Percentiles rank a stretch among this genome's conserved stretches.
Conservation (phyloP, 2,888 invertebrate species). For the Aplocera efformata region DNA sequence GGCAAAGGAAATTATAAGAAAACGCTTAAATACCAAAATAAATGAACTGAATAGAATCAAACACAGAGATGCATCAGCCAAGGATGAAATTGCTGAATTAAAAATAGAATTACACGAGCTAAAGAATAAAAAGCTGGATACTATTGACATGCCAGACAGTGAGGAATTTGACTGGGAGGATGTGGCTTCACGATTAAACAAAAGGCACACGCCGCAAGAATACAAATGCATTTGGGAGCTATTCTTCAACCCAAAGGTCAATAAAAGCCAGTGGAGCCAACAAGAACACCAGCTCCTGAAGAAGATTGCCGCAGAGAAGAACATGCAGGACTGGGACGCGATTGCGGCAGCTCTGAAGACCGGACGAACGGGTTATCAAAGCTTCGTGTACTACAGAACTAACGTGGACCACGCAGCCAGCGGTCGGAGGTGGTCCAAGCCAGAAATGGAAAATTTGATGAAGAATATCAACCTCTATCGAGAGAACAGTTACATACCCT, state of each 20-base stretch:
- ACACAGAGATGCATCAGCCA: slow-evolving; percentile 10
- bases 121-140: slow-evolving; percentile 38
- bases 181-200: slow-evolving; percentile 66
- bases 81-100: slow-evolving; percentile 33
- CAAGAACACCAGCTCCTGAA: slow-evolving; percentile 49
- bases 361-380: slow-evolving; percentile 84
- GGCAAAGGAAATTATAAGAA: slow-evolving; percentile 41
- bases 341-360: slow-evolving; percentile 81
- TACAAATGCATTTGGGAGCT: slow-evolving; percentile 87
- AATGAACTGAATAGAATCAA: slow-evolving; percentile 32
- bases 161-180: slow-evolving; percentile 81
- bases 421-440: slow-evolving; percentile 81
- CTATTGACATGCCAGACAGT: slow-evolving; percentile 53
- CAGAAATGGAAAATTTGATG: slow-evolving; percentile 84
- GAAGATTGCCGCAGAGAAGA: slow-evolving; percentile 46
- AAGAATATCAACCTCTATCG: slow-evolving; percentile 82
- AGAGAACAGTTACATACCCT: slow-evolving; percentile 85
- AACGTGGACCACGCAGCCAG: slow-evolving; percentile 53
- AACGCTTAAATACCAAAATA: slow-evolving; percentile 41
- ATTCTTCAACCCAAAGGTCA: slow-evolving; percentile 84
- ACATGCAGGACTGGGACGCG: slow-evolving; percentile 83
- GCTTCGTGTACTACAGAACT: slow-evolving; percentile 83
- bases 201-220: slow-evolving; percentile 82
- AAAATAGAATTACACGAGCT: slow-evolving; percentile 39
- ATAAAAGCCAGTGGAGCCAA: slow-evolving; percentile 63